A percentile compares a stretch with the other conserved stretches of the same genome.
phyloP scores from a whole-genome alignment of 92 coral and sea anemone genomes.

The Siderastrea siderea region DNA sequence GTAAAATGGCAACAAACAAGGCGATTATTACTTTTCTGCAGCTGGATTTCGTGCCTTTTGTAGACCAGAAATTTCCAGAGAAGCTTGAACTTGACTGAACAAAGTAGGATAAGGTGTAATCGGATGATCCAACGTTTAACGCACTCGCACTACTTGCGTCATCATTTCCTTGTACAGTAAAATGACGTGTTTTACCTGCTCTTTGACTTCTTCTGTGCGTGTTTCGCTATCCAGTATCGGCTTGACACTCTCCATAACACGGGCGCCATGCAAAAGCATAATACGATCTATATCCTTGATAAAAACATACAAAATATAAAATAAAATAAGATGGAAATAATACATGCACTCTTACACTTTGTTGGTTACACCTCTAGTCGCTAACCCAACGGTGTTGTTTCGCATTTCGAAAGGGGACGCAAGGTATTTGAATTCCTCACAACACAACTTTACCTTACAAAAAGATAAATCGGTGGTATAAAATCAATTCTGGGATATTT shows the following conservation, averaged over 20 bases:
- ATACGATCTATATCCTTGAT: constrained; percentile 94
- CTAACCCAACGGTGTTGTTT: too few species aligned
- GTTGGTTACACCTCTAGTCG: too few species aligned
- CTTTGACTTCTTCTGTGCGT: constrained; percentile 95
- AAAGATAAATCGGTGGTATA: too few species aligned
- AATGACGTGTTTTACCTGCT: constrained; percentile 75
- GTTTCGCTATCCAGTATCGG: constrained; percentile 92
- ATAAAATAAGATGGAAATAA: too few species aligned
- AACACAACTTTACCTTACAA: too few species aligned
- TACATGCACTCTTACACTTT: too few species aligned
- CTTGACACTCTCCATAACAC: constrained; percentile 89
- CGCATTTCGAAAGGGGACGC: too few species aligned
- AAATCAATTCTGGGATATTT: too few species aligned
- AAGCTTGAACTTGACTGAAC: neutral
- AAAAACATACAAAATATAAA: neutral
- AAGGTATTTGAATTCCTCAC: too few species aligned
- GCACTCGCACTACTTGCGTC: neutral
- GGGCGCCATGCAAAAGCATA: constrained; percentile 90
- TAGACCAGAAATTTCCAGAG: neutral
- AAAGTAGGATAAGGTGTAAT: neutral
- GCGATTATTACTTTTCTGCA: too few species aligned
- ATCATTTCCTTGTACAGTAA: neutral
- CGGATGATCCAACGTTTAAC: too few species aligned
- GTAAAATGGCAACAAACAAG: too few species aligned
- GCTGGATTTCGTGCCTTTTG: neutral